phyloP scores from a whole-genome alignment of 2,797 vertebrate species.

The Microchirus variegatus region DNA sequence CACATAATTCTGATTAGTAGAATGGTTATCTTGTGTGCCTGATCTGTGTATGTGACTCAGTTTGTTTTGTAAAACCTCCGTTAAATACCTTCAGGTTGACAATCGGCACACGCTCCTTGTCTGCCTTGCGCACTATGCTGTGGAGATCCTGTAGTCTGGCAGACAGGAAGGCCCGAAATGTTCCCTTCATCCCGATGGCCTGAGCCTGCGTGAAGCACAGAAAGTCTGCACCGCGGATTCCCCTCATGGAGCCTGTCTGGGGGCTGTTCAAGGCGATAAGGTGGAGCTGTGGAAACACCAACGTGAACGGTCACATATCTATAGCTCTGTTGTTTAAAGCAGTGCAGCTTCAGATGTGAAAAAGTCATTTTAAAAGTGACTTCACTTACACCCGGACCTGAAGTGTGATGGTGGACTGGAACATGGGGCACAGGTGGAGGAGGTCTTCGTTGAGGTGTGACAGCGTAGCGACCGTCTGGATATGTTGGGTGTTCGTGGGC shows the following conservation, averaged over 20 bases:
- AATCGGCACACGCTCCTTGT: conserved; percentile 81
- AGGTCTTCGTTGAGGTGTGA: conserved; percentile 62
- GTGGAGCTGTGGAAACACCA: conserved; percentile 84
- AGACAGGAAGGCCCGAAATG: conserved; percentile 94
- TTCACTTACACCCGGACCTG: conserved; percentile 71
- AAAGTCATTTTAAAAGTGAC: not conserved
- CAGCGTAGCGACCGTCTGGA: conserved; percentile 43
- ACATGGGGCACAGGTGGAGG: conserved; percentile 28
- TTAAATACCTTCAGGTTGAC: conserved; percentile 88
- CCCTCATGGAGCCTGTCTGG: conserved; percentile 84
- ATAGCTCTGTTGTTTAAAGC: not conserved
- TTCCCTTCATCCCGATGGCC: conserved; percentile 87
- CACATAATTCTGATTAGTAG: too few species aligned
- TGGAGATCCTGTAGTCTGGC: conserved; percentile 91
- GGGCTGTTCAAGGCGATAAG: conserved; percentile 90
- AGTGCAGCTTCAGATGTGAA: not conserved
- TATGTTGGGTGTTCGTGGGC: conserved; percentile 32
- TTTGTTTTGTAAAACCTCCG: too few species aligned
- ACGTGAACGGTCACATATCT: not conserved
- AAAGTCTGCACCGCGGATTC: conserved; percentile 90
- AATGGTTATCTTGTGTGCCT: too few species aligned
- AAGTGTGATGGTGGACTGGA: conserved; percentile 68
- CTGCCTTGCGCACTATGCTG: conserved; percentile 88
- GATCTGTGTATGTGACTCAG: too few species aligned
- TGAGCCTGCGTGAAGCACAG: conserved; percentile 94